These are phyloP conservation scores for Tinea semifulvella DNA, from an alignment of 2,888 invertebrate genomes.

Conservation along the genomic window DNA sequence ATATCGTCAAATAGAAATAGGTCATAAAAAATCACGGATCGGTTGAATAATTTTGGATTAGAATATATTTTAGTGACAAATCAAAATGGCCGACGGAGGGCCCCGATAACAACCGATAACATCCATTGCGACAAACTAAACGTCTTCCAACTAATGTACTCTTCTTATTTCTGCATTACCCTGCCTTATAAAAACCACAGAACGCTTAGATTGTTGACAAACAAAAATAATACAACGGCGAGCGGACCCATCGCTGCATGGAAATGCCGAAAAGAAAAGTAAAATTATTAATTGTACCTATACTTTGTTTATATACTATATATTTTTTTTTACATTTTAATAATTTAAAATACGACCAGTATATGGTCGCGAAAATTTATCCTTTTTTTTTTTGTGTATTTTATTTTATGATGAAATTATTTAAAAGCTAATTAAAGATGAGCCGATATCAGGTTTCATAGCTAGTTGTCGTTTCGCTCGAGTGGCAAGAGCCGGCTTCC, in stretches of 20 bases:
- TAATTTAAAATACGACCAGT: slow-evolving; percentile 67
- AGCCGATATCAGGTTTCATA: slow-evolving; percentile 68
- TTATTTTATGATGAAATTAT: slow-evolving; percentile 67
- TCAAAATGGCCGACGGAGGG: no score
- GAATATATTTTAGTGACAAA: no score
- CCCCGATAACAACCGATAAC: no score
- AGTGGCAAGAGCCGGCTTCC: slow-evolving; percentile 30
- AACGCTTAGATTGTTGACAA: slow-evolving; percentile 60
- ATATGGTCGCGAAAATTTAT: slow-evolving; percentile 64
- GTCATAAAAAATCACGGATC: no score
- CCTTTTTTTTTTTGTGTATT: slow-evolving; percentile 65
- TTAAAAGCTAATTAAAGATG: slow-evolving; percentile 67
- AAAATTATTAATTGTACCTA: slow-evolving; percentile 67
- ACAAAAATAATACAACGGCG: slow-evolving; percentile 38
- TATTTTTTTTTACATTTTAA: slow-evolving; percentile 67
- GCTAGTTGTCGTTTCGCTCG: slow-evolving; percentile 65
- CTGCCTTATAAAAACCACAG: slow-evolving; percentile 61
- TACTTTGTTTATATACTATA: slow-evolving; percentile 65
- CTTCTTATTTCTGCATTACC: slow-evolving; percentile 48
- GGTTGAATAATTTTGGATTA: no score
- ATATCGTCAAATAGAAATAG: no score
- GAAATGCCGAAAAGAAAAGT: slow-evolving; percentile 64
- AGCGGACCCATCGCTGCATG: slow-evolving; percentile 49
- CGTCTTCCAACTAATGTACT: slow-evolving; percentile 56
- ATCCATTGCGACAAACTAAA: slow-evolving; percentile 60